A percentile compares a stretch with the other conserved stretches of the same genome.
phyloP scores from a whole-genome alignment of 2,888 invertebrate species.

The Drosophila infuscata region DNA sequence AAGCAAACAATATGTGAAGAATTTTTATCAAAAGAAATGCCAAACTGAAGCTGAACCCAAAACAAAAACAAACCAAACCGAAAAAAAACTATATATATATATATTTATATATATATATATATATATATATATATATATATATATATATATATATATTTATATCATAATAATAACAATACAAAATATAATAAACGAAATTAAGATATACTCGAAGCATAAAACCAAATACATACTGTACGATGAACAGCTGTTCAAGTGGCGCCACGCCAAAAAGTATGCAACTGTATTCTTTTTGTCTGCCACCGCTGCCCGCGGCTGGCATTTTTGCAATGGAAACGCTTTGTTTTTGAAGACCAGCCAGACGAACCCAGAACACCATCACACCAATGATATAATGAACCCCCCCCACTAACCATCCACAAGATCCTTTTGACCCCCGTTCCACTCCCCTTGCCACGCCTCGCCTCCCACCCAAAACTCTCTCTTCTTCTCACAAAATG shows the following conservation, averaged over 20 bases:
- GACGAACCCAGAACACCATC: slow-evolving; percentile 40
- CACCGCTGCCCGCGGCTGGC: slow-evolving; percentile 31
- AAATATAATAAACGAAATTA: slow-evolving; percentile 35
- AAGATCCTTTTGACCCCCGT: slow-evolving; percentile 13
- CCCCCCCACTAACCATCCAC: slow-evolving; percentile 16
- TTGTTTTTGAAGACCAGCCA: slow-evolving; percentile 65
- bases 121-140: too few species aligned
- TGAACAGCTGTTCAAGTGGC: slow-evolving; percentile 35
- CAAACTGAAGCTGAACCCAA: slow-evolving; percentile 62
- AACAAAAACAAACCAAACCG: slow-evolving; percentile 40
- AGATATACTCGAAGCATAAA: slow-evolving; percentile 50
- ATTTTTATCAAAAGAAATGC: slow-evolving; percentile 66
- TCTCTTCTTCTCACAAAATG: slow-evolving; percentile 49
- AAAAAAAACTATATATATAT: background rate
- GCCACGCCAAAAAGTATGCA: slow-evolving; percentile 50
- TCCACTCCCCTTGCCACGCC: background rate
- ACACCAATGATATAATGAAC: slow-evolving; percentile 43
- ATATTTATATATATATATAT: too few species aligned
- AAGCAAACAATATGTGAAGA: slow-evolving; percentile 53
- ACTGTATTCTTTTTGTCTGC: slow-evolving; percentile 59
- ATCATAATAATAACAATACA: slow-evolving; percentile 14
- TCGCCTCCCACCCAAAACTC: background rate
- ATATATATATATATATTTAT: slow-evolving; percentile 10
- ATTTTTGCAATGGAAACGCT: slow-evolving; percentile 63
- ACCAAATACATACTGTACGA: slow-evolving; percentile 30